A percentile compares a stretch with the other conserved stretches of the same genome.
Conservation (phyloP, 2,113 vertebrate genomes). For the Amphiprion ocellaris region DNA sequence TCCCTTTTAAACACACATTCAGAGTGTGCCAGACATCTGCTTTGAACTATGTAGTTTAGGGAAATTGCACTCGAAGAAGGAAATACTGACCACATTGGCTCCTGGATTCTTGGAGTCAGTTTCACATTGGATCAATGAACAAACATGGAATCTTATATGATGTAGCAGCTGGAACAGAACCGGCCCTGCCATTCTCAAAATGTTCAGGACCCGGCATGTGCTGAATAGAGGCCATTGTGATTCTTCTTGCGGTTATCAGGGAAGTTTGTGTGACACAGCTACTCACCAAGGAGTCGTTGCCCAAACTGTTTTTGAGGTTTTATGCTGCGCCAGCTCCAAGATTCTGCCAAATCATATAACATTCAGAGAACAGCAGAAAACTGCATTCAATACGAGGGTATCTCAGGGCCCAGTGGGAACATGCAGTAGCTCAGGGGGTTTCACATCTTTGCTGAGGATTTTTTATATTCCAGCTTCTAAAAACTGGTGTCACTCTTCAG, state of each 20-base stretch:
- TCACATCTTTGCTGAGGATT: conserved; percentile 19
- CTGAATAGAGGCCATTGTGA: neutral
- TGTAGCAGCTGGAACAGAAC: conserved; percentile 23
- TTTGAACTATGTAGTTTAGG: conserved; percentile 10
- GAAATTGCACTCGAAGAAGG: conserved; percentile 26
- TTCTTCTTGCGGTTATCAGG: neutral
- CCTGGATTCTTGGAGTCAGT: conserved; percentile 27
- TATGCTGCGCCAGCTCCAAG: conserved; percentile 76
- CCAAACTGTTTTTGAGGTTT: conserved; percentile 75
- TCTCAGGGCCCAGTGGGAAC: neutral
- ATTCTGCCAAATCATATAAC: conserved; percentile 64
- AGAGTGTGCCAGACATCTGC: conserved; percentile 40
- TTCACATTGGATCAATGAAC: conserved; percentile 42
- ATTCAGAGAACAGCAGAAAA: conserved; percentile 33
- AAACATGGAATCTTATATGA: conserved; percentile 6
- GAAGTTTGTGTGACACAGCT: conserved; percentile 2
- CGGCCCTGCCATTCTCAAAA: neutral
- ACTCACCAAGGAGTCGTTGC: conserved; percentile 78
- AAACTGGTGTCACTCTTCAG: neutral
- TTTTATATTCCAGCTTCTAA: neutral
- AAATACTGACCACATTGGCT: conserved; percentile 44
- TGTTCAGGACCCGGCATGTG: neutral
- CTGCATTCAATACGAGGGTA: conserved; percentile 10
- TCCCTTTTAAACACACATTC: neutral
- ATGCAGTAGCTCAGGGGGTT: conserved; percentile 26